Conservation (phyloP, 1,140 invertebrate genomes). For the Eurosta solidaginis region DNA sequence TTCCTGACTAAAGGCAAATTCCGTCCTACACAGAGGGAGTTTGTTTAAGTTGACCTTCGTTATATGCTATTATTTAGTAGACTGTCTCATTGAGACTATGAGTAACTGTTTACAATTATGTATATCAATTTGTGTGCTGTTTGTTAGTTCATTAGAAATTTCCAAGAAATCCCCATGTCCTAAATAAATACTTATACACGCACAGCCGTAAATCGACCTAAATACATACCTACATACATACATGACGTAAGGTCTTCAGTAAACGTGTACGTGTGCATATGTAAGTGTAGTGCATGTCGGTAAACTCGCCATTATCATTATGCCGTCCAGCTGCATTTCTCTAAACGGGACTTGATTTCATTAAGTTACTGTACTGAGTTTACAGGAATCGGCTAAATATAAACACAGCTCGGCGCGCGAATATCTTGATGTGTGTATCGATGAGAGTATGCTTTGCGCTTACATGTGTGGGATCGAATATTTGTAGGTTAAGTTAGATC, state of each 20-base stretch:
- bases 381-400: not conserved
- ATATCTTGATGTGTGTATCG: not conserved
- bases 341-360: conserved; percentile 20
- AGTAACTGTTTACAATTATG: no score
- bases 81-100: no score
- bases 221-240: not conserved
- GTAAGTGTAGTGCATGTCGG: no score
- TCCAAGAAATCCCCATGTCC: conserved; percentile 30
- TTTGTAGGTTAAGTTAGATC: not conserved
- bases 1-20: no score
- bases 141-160: conserved; percentile 35
- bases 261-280: not conserved
- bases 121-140: not conserved
- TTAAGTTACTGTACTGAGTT: not conserved
- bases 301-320: not conserved
- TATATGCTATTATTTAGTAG: no score
- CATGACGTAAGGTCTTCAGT: not conserved
- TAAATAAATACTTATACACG: not conserved
- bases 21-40: no score
- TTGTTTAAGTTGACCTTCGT: no score
- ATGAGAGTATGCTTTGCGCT: not conserved
- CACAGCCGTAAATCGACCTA: not conserved
- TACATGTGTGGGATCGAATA: not conserved
- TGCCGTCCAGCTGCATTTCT: not conserved
- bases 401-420: no score